Percentiles rank a stretch among this genome's conserved stretches.
These are phyloP conservation scores for Pandion haliaetus DNA, from an alignment of 2,113 vertebrate genomes.

Conservation along the genomic window DNA sequence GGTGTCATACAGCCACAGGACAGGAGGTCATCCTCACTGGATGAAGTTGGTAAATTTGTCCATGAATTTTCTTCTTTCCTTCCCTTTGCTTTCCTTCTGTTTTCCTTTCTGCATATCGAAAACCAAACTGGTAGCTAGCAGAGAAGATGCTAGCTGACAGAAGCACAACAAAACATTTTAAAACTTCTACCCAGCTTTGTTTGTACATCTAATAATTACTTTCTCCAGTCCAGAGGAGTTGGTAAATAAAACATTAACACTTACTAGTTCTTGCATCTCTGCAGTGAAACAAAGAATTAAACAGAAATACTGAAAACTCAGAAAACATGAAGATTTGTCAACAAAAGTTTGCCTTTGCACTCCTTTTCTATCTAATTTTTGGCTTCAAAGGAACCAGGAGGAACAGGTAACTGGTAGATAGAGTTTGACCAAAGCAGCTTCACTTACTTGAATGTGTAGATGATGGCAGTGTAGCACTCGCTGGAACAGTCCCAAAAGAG, in stretches of 20 bases:
- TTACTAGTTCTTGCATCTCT: neutral
- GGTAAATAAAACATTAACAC: neutral
- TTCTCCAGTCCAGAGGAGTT: neutral
- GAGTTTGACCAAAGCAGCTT: neutral
- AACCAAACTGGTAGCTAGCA: neutral
- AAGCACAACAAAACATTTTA: neutral
- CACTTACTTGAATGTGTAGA: neutral
- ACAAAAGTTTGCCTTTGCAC: neutral
- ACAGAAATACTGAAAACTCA: neutral
- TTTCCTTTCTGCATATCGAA: neutral
- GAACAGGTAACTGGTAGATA: neutral
- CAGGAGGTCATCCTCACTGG: neutral
- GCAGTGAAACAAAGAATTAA: neutral
- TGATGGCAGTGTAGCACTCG: neutral
- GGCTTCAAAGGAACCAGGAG: neutral
- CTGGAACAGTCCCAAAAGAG: constrained; percentile 21
- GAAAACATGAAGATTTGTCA: neutral
- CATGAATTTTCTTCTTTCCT: neutral
- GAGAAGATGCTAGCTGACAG: neutral
- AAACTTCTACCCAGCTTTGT: neutral
- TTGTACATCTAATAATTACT: neutral
- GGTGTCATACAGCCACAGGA: neutral
- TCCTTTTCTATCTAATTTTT: neutral
- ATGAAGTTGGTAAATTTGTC: neutral
- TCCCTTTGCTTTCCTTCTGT: neutral